These are phyloP conservation scores for Dryas iulia DNA, from an alignment of 1,140 invertebrate genomes.

Conservation along the genomic window DNA sequence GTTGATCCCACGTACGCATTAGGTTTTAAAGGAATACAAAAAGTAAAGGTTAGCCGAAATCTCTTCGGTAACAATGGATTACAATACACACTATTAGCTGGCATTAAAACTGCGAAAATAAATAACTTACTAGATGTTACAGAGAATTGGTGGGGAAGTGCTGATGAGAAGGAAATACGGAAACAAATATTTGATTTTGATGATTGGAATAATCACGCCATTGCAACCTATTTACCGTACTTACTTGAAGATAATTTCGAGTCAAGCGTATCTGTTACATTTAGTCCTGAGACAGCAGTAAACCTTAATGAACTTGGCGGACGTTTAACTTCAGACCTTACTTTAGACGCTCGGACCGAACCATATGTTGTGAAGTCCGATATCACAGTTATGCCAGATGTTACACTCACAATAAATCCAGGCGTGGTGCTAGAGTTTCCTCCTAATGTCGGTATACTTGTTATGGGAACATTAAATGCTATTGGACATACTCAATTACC, in stretches of 20 bases:
- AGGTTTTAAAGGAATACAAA: slow-evolving; percentile 96
- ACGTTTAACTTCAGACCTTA: slow-evolving; percentile 87
- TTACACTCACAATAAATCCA: slow-evolving; percentile 91
- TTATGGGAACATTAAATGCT: slow-evolving; percentile 94
- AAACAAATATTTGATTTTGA: slow-evolving; percentile 98
- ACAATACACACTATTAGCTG: slow-evolving; percentile 96
- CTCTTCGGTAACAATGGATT: slow-evolving; percentile 93
- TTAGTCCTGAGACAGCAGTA: slow-evolving; percentile 77
- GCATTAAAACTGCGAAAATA: slow-evolving; percentile 92
- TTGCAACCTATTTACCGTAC: slow-evolving; percentile 94
- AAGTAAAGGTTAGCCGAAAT: slow-evolving; percentile 94
- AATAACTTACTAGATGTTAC: slow-evolving; percentile 93
- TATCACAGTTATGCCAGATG: slow-evolving; percentile 97
- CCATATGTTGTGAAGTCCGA: slow-evolving; percentile 95
- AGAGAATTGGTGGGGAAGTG: slow-evolving; percentile 98
- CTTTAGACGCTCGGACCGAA: slow-evolving; percentile 83
- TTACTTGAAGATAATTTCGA: slow-evolving; percentile 88
- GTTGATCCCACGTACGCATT: slow-evolving; percentile 90
- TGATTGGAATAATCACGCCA: slow-evolving; percentile 99
- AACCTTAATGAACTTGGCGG: slow-evolving; percentile 91
- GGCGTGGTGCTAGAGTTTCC: slow-evolving; percentile 97
- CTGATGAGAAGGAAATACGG: slow-evolving; percentile 86
- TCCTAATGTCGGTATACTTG: slow-evolving; percentile 97
- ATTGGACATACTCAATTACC: slow-evolving; percentile 88
- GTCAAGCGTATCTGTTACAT: slow-evolving; percentile 87